Percentiles rank a stretch among this genome's conserved stretches.
These are phyloP conservation scores for Drosophila malerkotliana DNA, from an alignment of 1,140 invertebrate genomes.

Conservation along the genomic window DNA sequence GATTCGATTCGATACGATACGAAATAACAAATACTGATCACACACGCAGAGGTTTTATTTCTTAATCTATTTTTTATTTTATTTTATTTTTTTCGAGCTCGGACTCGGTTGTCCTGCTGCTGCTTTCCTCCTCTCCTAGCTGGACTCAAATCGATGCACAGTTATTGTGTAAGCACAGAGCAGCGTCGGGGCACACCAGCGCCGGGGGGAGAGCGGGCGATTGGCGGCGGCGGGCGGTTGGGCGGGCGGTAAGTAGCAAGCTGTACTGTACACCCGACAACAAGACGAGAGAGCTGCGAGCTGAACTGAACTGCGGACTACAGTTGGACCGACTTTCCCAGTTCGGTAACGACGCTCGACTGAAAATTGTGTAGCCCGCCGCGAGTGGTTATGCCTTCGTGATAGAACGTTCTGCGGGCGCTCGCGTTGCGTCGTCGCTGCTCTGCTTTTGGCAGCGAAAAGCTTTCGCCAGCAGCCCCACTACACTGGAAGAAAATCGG, in stretches of 20 bases:
- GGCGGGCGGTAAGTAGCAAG: slow-evolving; percentile 66
- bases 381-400: slow-evolving; percentile 82
- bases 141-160: slow-evolving; percentile 78
- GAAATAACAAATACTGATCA: slow-evolving; percentile 68
- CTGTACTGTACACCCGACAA: slow-evolving; percentile 80
- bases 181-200: slow-evolving; percentile 63
- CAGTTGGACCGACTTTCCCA: slow-evolving; percentile 81
- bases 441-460: slow-evolving; percentile 16
- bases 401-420: slow-evolving; percentile 54
- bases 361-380: slow-evolving; percentile 81
- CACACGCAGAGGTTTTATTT: slow-evolving; percentile 37
- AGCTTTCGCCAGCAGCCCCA: slow-evolving; percentile 59
- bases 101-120: slow-evolving; percentile 64
- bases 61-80: slow-evolving; percentile 15
- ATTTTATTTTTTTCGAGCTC: slow-evolving; percentile 16
- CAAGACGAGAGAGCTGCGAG: slow-evolving; percentile 75
- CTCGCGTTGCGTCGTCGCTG: slow-evolving; percentile 12
- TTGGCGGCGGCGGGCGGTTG: slow-evolving; percentile 39
- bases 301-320: slow-evolving; percentile 19
- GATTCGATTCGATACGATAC: slow-evolving; percentile 42
- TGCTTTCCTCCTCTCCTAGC: slow-evolving; percentile 66
- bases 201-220: slow-evolving; percentile 63
- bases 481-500: neutral
- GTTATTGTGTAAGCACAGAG: slow-evolving; percentile 81
- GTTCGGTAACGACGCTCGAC: slow-evolving; percentile 83